phyloP scores from a whole-genome alignment of 2,888 invertebrate genomes.

The Hedychridium roseum region DNA sequence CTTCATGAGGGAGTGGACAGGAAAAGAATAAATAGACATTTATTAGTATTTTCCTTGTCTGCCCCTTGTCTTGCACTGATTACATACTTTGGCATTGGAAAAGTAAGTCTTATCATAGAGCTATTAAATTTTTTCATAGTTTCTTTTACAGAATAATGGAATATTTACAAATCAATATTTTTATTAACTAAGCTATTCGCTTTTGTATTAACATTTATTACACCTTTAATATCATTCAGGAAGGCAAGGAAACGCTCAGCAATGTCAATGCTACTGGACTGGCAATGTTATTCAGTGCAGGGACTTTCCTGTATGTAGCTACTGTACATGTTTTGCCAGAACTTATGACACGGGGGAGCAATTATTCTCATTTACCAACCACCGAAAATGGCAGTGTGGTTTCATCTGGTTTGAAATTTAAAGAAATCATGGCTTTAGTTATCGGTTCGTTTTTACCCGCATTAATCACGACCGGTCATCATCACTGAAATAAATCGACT shows the following conservation, averaged over 20 bases:
- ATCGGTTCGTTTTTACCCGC: slow-evolving; percentile 89
- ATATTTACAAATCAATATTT: too few relatives aligned
- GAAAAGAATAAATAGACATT: slow-evolving; percentile 85
- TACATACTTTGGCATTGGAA: slow-evolving; percentile 92
- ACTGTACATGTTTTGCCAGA: slow-evolving; percentile 99
- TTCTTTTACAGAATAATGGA: slow-evolving; percentile 5
- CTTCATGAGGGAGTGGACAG: slow-evolving; percentile 94
- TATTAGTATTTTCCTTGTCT: slow-evolving; percentile 90
- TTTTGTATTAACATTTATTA: too few relatives aligned
- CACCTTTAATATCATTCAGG: slow-evolving; percentile 67
- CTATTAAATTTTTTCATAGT: neutral
- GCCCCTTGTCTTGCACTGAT: slow-evolving; percentile 90
- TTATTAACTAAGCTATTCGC: too few relatives aligned
- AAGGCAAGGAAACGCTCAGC: slow-evolving; percentile 89
- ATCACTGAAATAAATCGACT: slow-evolving; percentile 66
- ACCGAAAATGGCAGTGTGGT: slow-evolving; percentile 53
- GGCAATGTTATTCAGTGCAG: slow-evolving; percentile 98
- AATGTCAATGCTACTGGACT: slow-evolving; percentile 93
- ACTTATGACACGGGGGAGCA: slow-evolving; percentile 71
- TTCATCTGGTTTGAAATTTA: slow-evolving; percentile 72
- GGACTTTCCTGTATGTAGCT: slow-evolving; percentile 98
- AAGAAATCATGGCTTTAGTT: slow-evolving; percentile 84
- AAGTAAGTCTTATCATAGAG: slow-evolving; percentile 59
- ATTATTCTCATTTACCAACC: slow-evolving; percentile 62
- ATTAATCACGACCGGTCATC: slow-evolving; percentile 91